Evolutionary conservation across 1,140 invertebrate species (phyloP).

Genomic region (Halictus rubicundus): DNA sequence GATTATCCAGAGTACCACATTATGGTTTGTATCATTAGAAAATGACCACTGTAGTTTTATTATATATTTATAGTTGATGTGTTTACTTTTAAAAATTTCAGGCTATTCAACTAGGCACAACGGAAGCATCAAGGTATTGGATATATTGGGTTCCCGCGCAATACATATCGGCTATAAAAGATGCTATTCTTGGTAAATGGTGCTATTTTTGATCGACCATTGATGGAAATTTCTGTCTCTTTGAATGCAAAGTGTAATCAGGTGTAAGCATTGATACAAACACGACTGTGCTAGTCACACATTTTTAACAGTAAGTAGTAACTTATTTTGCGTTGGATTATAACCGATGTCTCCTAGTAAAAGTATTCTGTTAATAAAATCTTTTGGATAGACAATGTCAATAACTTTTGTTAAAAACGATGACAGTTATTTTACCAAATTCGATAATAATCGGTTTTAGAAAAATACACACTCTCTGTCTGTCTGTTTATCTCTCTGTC

Average conservation of each 20-base stretch:
- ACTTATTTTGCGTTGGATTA: slow-evolving; percentile 70
- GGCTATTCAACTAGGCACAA: slow-evolving; percentile 92
- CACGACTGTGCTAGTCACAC: slow-evolving; percentile 77
- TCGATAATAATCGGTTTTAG: neutral
- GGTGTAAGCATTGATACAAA: slow-evolving; percentile 72
- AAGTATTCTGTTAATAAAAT: slow-evolving; percentile 46
- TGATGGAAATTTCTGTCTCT: slow-evolving; percentile 55
- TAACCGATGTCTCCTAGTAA: slow-evolving; percentile 63
- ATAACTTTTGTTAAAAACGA: slow-evolving; percentile 39
- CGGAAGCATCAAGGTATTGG: slow-evolving; percentile 95
- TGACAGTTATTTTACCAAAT: slow-evolving; percentile 12
- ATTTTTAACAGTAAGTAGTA: slow-evolving; percentile 75
- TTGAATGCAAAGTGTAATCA: slow-evolving; percentile 66
- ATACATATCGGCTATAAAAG: slow-evolving; percentile 95
- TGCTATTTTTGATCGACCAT: slow-evolving; percentile 86
- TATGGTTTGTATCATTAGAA: slow-evolving; percentile 84
- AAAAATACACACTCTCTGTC: neutral
- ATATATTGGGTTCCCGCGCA: slow-evolving; percentile 97
- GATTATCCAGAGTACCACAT: slow-evolving; percentile 96
- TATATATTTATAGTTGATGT: slow-evolving; percentile 10
- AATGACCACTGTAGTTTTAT: neutral
- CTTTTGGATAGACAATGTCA: slow-evolving; percentile 42
- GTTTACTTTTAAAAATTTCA: slow-evolving; percentile 66
- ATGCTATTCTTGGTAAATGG: slow-evolving; percentile 94
- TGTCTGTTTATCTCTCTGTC: no score